A percentile compares a stretch with the other conserved stretches of the same genome.
phyloP scores from a whole-genome alignment of 2,888 invertebrate genomes.

The Sympetrum striolatum region DNA sequence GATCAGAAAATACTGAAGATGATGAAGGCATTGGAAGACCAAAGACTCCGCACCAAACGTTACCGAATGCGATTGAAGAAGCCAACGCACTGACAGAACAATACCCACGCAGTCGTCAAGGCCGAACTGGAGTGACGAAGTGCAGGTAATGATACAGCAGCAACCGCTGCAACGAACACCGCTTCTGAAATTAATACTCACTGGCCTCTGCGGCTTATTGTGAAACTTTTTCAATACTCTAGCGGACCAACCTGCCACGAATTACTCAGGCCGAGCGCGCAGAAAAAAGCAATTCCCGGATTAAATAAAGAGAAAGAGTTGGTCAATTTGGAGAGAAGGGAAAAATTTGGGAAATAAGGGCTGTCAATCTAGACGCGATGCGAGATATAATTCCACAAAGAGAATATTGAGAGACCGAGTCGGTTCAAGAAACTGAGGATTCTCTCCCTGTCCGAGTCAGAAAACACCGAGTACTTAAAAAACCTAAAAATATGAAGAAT shows the following conservation, averaged over 20 bases:
- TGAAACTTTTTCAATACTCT: slow-evolving; percentile 34
- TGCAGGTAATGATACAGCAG: not conserved
- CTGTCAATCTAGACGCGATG: not conserved
- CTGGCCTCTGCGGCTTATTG: not conserved
- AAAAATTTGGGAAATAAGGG: not conserved
- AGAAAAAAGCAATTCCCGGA: not conserved
- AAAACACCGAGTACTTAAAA: too few relatives aligned
- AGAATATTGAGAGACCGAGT: not conserved
- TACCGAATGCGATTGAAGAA: not conserved
- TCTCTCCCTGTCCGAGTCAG: too few relatives aligned
- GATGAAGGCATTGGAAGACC: too few relatives aligned
- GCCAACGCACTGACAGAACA: not conserved
- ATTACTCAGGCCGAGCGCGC: not conserved
- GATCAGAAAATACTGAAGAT: too few relatives aligned
- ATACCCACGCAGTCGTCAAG: not conserved
- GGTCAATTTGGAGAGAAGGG: not conserved
- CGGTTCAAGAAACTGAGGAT: not conserved
- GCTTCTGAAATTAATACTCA: not conserved
- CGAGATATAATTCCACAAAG: not conserved
- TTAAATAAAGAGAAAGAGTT: not conserved
- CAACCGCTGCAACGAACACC: not conserved
- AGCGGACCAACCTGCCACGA: not conserved
- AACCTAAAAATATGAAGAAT: too few relatives aligned
- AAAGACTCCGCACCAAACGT: not conserved
- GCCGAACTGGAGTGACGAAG: not conserved